These are phyloP conservation scores for Hyles lineata DNA, from an alignment of 2,888 invertebrate species.

Conservation along the genomic window DNA sequence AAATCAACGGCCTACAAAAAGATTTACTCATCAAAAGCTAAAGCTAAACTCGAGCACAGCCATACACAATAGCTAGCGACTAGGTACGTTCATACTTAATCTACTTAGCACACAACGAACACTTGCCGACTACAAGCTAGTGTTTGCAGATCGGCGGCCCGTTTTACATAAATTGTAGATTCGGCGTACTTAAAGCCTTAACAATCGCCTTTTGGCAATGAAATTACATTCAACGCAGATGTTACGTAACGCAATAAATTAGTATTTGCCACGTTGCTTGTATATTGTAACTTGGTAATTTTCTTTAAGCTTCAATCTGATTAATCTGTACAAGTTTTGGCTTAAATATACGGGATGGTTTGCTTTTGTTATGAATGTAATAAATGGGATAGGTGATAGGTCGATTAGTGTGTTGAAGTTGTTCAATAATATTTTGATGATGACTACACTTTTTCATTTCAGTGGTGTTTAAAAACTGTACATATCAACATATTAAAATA, in stretches of 20 bases:
- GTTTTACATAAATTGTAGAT: slow-evolving; percentile 80
- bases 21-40: slow-evolving; percentile 4
- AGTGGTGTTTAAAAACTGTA: too few species aligned
- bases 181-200: slow-evolving; percentile 40
- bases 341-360: not conserved
- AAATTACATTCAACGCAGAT: slow-evolving; percentile 33
- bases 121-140: slow-evolving; percentile 63
- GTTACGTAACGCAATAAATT: slow-evolving; percentile 31
- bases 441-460: too few species aligned
- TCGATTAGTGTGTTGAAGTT: not conserved
- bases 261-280: slow-evolving; percentile 17
- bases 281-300: slow-evolving; percentile 8
- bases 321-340: slow-evolving; percentile 12
- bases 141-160: slow-evolving; percentile 69
- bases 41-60: slow-evolving; percentile 1
- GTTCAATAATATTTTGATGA: not conserved
- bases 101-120: slow-evolving; percentile 63
- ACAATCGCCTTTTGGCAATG: slow-evolving; percentile 29
- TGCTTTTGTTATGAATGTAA: not conserved
- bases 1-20: not conserved
- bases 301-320: not conserved
- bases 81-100: slow-evolving; percentile 53
- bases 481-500: too few species aligned
- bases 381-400: not conserved
- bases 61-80: slow-evolving; percentile 16